These are phyloP conservation scores for Lochmaea crataegi DNA, from an alignment of 2,888 invertebrate genomes.

Conservation along the genomic window DNA sequence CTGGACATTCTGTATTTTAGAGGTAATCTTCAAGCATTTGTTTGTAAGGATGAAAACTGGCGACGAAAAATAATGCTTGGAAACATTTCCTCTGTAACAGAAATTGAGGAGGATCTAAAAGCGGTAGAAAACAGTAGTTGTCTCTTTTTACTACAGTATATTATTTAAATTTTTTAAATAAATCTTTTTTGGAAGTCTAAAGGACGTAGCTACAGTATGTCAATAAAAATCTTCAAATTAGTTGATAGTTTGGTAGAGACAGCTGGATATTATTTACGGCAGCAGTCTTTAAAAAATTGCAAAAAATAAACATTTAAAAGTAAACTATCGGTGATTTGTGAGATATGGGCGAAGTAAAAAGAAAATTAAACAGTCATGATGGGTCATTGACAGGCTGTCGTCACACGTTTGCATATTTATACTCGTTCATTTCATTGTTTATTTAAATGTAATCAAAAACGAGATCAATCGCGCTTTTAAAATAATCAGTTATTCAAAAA, in stretches of 20 bases:
- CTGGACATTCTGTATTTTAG: too few species aligned
- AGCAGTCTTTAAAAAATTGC: neutral
- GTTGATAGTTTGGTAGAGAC: neutral
- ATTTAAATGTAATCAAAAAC: neutral
- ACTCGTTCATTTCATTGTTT: neutral
- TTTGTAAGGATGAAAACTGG: too few species aligned
- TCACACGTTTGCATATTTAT: constrained; percentile 1
- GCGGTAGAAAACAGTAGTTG: too few species aligned
- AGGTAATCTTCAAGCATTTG: too few species aligned
- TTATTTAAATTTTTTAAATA: too few species aligned
- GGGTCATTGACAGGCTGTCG: neutral
- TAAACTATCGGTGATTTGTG: neutral
- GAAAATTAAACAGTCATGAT: neutral
- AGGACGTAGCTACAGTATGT: too few species aligned
- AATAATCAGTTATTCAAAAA: neutral
- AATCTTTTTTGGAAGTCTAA: too few species aligned
- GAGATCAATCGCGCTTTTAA: neutral
- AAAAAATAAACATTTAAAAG: neutral
- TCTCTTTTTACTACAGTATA: too few species aligned
- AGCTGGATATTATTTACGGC: neutral
- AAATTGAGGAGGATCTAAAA: too few species aligned
- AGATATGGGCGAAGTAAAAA: neutral
- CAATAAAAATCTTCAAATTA: too few species aligned
- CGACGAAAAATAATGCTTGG: too few species aligned
- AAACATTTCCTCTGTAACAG: too few species aligned